These are phyloP conservation scores for Buceros bicornis DNA, from an alignment of 2,797 vertebrate species.

Conservation along the genomic window DNA sequence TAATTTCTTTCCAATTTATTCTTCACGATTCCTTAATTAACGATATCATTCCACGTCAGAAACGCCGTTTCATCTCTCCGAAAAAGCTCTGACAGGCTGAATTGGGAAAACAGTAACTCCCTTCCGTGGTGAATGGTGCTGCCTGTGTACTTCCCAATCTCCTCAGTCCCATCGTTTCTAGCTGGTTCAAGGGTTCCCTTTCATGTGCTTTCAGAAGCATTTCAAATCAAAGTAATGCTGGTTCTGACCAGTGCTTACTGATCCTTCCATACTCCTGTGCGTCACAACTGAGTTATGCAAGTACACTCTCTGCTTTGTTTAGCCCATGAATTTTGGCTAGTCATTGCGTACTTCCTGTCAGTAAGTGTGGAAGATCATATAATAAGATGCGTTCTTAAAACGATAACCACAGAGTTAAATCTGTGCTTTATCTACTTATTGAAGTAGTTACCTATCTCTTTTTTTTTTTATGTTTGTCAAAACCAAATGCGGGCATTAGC, in stretches of 20 bases:
- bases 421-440: neutral
- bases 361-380: neutral
- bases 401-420: neutral
- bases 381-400: neutral
- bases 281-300: rapidly evolving
- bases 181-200: neutral
- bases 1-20: neutral
- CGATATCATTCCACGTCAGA: neutral
- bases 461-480: neutral
- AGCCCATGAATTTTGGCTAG: neutral
- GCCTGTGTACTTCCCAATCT: neutral
- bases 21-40: neutral
- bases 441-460: neutral
- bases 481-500: neutral
- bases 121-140: neutral
- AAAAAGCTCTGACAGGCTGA: neutral
- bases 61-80: neutral
- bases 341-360: neutral
- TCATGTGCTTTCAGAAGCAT: neutral
- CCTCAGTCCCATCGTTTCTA: neutral
- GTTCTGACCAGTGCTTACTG: rapidly evolving
- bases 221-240: neutral
- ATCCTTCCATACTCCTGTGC: rapidly evolving
- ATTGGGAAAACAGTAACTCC: neutral
- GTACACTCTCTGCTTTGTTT: rapidly evolving